Evolutionary conservation across 2,113 vertebrate species (phyloP).

Genomic region (Hydropotes inermis): DNA sequence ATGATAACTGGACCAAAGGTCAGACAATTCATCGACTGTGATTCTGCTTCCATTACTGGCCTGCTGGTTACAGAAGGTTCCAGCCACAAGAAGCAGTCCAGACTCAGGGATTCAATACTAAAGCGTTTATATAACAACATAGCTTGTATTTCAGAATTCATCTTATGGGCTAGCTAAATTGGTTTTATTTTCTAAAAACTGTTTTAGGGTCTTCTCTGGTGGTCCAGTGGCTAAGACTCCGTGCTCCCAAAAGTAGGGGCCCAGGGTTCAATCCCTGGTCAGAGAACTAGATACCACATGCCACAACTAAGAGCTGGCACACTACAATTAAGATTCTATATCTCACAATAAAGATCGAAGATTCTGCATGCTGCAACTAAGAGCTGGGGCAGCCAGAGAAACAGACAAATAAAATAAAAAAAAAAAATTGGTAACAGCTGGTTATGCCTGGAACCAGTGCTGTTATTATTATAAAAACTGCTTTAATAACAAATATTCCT

Average conservation of each 20-base stretch:
- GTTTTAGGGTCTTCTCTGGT: background rate
- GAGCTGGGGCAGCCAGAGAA: background rate
- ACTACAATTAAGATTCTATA: background rate
- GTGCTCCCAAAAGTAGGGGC: background rate
- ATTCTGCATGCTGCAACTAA: background rate
- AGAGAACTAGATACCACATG: background rate
- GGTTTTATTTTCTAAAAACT: background rate
- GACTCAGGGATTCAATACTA: background rate
- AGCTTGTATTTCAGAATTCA: background rate
- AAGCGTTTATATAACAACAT: background rate
- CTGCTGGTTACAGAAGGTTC: background rate
- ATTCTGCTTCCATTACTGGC: background rate
- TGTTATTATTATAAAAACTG: background rate
- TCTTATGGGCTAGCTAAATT: background rate
- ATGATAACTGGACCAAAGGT: background rate
- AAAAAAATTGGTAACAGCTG: background rate
- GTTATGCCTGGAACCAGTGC: background rate
- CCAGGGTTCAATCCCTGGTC: background rate
- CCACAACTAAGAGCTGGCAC: background rate
- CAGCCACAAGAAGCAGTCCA: background rate
- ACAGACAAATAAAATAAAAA: background rate
- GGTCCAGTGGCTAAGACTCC: background rate
- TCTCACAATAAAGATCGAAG: background rate
- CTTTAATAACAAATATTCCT: constrained; percentile 21
- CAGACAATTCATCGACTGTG: background rate